Percentiles rank a stretch among this genome's conserved stretches.
phyloP scores from a whole-genome alignment of 1,140 invertebrate species.

The Diuraphis noxia region DNA sequence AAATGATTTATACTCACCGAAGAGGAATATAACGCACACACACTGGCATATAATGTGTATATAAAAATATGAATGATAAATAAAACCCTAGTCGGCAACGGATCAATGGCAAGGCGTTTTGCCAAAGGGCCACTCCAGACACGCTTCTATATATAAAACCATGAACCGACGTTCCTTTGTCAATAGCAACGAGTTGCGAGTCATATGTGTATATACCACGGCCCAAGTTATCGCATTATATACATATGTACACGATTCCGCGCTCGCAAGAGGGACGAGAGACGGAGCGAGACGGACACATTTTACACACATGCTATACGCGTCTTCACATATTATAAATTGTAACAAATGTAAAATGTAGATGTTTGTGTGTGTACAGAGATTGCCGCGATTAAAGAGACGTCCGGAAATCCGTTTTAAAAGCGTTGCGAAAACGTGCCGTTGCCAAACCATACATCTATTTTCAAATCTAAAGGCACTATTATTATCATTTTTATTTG shows the following conservation, averaged over 20 bases:
- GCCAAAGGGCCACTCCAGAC: slow-evolving; percentile 58
- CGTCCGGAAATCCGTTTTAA: not conserved
- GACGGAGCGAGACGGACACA: not conserved
- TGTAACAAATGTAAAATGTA: not conserved
- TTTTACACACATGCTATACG: not conserved
- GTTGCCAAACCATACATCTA: not conserved
- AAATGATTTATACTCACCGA: not conserved
- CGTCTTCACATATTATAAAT: slow-evolving; percentile 1
- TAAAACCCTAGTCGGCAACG: slow-evolving; percentile 3
- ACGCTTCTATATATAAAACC: slow-evolving; percentile 43
- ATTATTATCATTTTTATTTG: not conserved
- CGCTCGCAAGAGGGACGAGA: not conserved
- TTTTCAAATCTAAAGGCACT: not conserved
- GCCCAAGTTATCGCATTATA: not conserved
- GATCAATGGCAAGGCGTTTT: not conserved
- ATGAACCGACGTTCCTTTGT: slow-evolving; percentile 57
- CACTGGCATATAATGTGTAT: not conserved
- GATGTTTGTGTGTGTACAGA: not conserved
- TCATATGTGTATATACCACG: not conserved
- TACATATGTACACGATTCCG: not conserved
- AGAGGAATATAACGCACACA: not conserved
- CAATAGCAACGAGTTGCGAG: not conserved
- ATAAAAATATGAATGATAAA: slow-evolving; percentile 12
- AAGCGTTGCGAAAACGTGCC: not conserved
- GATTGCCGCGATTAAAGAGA: not conserved